Evolutionary conservation across 2,888 invertebrate genomes (phyloP).

Genomic region (Tenthredo livida): DNA sequence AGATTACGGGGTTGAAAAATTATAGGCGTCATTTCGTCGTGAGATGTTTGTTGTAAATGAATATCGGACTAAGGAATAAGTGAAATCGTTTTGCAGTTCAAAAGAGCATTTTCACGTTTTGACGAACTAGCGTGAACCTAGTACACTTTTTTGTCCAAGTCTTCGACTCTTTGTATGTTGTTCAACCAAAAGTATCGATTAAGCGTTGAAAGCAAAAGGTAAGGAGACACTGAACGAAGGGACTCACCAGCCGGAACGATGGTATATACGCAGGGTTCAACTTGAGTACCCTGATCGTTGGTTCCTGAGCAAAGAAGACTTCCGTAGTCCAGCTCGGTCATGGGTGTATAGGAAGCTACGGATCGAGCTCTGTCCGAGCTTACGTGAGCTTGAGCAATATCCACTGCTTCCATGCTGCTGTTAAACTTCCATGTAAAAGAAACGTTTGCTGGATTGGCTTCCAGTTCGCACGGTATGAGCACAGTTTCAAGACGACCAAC

Average conservation of each 20-base stretch:
- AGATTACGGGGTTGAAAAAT: neutral
- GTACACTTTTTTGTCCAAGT: neutral
- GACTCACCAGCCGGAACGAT: slow-evolving; percentile 85
- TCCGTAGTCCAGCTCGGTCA: slow-evolving; percentile 87
- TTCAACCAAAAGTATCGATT: neutral
- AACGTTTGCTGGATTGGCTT: slow-evolving; percentile 88
- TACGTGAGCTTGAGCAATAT: slow-evolving; percentile 84
- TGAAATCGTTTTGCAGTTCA: neutral
- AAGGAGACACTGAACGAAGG: neutral
- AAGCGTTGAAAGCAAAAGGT: neutral
- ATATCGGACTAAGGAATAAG: neutral
- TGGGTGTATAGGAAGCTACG: slow-evolving; percentile 85
- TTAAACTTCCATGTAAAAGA: slow-evolving; percentile 89
- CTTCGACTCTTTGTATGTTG: neutral
- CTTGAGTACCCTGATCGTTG: slow-evolving; percentile 87
- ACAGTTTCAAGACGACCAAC: slow-evolving; percentile 87
- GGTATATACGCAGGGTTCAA: slow-evolving; percentile 87
- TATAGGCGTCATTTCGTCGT: neutral
- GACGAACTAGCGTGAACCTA: neutral
- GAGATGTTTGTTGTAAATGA: neutral
- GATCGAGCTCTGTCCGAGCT: slow-evolving; percentile 83
- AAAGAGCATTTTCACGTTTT: neutral
- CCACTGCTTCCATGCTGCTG: slow-evolving; percentile 85
- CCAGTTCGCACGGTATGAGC: slow-evolving; percentile 86
- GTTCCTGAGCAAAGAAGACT: slow-evolving; percentile 87